phyloP scores from a whole-genome alignment of 2,113 vertebrate genomes.

The Platanista minor region DNA sequence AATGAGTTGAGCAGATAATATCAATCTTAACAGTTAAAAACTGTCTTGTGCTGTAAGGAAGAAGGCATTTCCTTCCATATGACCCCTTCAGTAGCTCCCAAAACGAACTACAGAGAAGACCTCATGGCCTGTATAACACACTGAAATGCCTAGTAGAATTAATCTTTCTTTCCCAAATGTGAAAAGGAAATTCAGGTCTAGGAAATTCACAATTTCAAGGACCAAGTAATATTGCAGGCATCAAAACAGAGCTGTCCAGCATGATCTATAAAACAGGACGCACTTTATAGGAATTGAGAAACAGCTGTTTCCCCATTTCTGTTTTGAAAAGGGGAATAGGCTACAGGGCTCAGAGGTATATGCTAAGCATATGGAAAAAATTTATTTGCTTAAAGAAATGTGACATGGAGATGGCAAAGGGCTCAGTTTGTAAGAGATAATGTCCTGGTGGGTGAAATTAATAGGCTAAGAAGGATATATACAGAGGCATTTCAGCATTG shows the following conservation, averaged over 20 bases:
- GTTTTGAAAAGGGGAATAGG: conserved; percentile 55
- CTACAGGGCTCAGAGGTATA: conserved; percentile 52
- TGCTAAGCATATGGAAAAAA: conserved; percentile 44
- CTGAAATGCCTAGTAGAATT: conserved; percentile 25
- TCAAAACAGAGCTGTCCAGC: conserved; percentile 62
- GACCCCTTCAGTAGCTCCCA: conserved; percentile 19
- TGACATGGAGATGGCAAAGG: conserved; percentile 45
- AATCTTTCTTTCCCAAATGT: conserved; percentile 44
- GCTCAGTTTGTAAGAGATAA: conserved; percentile 44
- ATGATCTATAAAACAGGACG: conserved; percentile 65
- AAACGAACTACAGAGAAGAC: conserved; percentile 21
- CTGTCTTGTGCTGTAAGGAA: background rate
- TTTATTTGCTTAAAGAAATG: conserved; percentile 65
- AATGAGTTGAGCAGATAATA: background rate
- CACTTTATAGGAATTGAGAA: conserved; percentile 60
- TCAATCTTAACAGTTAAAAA: background rate
- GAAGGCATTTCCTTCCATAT: background rate
- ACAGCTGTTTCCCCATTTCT: conserved; percentile 65
- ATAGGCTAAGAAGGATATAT: conserved; percentile 17
- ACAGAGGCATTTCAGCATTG: conserved; percentile 19
- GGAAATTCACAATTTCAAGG: conserved; percentile 60
- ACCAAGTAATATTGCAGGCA: conserved; percentile 60
- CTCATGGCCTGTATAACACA: background rate
- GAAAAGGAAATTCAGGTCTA: conserved; percentile 45
- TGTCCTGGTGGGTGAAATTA: conserved; percentile 39